Conservation (phyloP, 2,797 vertebrate species). For the Peromyscus nudipes region DNA sequence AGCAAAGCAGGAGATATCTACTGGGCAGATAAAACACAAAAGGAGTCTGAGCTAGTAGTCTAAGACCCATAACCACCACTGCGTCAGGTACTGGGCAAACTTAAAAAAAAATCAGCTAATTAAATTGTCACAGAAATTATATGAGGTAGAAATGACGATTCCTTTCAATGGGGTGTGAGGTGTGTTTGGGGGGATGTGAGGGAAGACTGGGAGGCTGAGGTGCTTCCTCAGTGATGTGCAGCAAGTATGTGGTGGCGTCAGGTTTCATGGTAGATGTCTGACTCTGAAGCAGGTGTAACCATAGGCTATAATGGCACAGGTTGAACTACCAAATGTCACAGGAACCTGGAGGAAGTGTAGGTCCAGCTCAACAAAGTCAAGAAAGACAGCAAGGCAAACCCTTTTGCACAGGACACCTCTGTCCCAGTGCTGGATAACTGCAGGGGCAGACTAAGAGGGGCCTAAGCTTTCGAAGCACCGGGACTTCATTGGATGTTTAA, state of each 20-base stretch:
- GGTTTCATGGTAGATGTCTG: not conserved
- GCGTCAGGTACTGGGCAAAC: not conserved
- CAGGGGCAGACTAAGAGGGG: not conserved
- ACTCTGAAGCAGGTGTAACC: not conserved
- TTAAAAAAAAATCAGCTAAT: not conserved
- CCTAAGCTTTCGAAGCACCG: not conserved
- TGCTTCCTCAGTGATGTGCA: not conserved
- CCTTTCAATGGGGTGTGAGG: not conserved
- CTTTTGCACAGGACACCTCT: not conserved
- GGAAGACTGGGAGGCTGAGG: not conserved
- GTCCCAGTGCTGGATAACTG: not conserved
- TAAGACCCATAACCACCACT: not conserved
- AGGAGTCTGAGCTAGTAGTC: not conserved
- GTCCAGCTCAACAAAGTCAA: not conserved
- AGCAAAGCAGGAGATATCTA: not conserved
- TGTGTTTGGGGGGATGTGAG: not conserved
- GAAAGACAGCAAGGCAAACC: not conserved
- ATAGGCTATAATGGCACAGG: not conserved
- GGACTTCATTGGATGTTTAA: not conserved
- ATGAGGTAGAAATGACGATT: constrained; percentile 32
- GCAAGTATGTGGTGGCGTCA: not conserved
- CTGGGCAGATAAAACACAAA: constrained; percentile 18
- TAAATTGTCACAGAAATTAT: not conserved
- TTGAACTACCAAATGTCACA: not conserved
- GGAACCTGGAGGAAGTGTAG: not conserved